Conservation (phyloP, 53 echinoderm and acorn worm genomes). For the Stichopus horrens region DNA sequence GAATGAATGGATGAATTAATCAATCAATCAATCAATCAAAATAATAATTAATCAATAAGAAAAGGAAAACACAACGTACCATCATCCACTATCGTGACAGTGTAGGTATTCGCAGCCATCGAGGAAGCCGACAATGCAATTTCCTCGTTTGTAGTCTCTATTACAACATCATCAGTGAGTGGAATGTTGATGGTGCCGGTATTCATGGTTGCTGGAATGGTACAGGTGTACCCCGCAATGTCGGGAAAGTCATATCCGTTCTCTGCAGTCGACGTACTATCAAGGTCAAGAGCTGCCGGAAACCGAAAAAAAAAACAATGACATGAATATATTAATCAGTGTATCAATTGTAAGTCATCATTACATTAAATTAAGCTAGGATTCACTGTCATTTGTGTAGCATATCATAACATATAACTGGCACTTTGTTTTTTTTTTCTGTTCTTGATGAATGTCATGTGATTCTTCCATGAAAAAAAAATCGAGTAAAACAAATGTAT, state of each 20-base stretch:
- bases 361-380: not conserved
- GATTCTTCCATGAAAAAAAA: too few relatives aligned
- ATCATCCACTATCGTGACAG: not conserved
- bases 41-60: too few relatives aligned
- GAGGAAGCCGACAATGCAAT: not conserved
- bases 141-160: not conserved
- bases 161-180: not conserved
- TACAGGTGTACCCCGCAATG: conserved; percentile 9
- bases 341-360: not conserved
- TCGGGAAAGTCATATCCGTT: not conserved
- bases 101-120: not conserved
- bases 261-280: not conserved
- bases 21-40: too few relatives aligned
- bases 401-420: too few relatives aligned
- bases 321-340: not conserved
- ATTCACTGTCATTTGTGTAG: too few relatives aligned
- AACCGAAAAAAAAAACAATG: too few relatives aligned
- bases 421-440: too few relatives aligned
- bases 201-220: not conserved
- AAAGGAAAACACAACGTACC: not conserved
- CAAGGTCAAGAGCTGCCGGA: not conserved
- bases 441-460: too few relatives aligned
- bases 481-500: too few relatives aligned
- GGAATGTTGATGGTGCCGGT: not conserved
- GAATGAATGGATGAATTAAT: too few relatives aligned